phyloP scores from a whole-genome alignment of 2,888 invertebrate species.

The Ophonus ardosiacus region DNA sequence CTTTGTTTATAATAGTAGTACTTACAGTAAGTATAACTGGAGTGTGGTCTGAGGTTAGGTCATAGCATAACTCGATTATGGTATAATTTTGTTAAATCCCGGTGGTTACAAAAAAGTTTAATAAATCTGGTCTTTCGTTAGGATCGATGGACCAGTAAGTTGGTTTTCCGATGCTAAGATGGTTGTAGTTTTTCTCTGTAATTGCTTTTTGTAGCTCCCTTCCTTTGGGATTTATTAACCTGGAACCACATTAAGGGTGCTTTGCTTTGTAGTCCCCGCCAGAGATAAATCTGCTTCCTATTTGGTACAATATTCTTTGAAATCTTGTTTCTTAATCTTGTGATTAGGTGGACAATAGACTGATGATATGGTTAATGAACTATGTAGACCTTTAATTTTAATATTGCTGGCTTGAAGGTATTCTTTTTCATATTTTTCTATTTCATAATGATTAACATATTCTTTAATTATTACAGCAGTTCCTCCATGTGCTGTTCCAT shows the following conservation, averaged over 20 bases:
- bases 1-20: background rate
- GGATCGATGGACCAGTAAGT: slow-evolving; percentile 24
- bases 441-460: background rate
- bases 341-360: slow-evolving; percentile 53
- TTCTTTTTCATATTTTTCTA: slow-evolving; percentile 18
- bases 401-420: background rate
- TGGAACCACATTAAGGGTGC: background rate
- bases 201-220: too few relatives aligned
- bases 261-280: background rate
- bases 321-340: slow-evolving; percentile 40
- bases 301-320: slow-evolving; percentile 49
- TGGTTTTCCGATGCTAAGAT: background rate
- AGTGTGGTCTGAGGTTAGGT: slow-evolving; percentile 3
- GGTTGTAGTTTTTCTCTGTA: background rate
- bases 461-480: background rate
- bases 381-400: too few relatives aligned
- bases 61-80: background rate
- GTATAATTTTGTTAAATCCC: slow-evolving; percentile 20
- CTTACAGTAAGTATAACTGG: slow-evolving; percentile 17
- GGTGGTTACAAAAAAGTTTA: slow-evolving; percentile 65
- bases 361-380: too few relatives aligned
- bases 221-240: background rate
- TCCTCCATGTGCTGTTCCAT: background rate
- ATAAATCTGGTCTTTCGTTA: slow-evolving; percentile 12
- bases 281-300: slow-evolving; percentile 10